Evolutionary conservation across 2,888 invertebrate genomes (phyloP), one percentile per base, ranked within the genome.

Genomic region (Embidobia sp.): DNA sequence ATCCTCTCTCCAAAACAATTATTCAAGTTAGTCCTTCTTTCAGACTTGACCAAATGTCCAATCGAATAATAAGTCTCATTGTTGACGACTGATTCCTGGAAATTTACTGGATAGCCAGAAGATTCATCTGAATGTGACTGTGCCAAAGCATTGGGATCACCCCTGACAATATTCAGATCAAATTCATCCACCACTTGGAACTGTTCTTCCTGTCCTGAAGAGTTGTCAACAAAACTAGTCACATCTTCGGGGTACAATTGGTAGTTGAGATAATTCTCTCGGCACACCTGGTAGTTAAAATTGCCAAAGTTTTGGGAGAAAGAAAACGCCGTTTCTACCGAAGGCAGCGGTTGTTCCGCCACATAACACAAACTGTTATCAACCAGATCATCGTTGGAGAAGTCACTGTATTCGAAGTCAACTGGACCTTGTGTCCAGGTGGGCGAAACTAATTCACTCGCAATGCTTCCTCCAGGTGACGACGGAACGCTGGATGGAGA

Each of bases 151-250:
- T 86, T 86, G 0, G 89, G 88, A 53, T 89, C 88, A 0, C 88
- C 86, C n/a, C 89, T 82, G 16, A 89, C 88, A 1, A 86, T 77
- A 53, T 87, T 88, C 6, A 89, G 81, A 42, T 89, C 89, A 44
- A 89, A 89, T 31, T 89, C 87, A 3, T 88, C 86, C 8, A 84
- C 82, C 2, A 82, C 77, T 35, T 85, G 78, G 0, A 79, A 53
- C 8, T 31, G 46, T 4, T 75, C 59, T 6, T 66, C 64, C 7
- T 77, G 67, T 0, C 49, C 35, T 6, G 72, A 69, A 7, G 3
- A 27, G 26, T 8, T 55, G 6, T 5, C n/a, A 29, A 8, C 4
- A 13, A 11, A 10, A 22, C 40, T 46, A 1, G 11, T 2, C 1
- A 7, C 8, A 2, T 49, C 35, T 15, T 72, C 55, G 8, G 48